Base-by-base conservation (phyloP, 2,113 vertebrate species). In the Nycticryphes semicollaris region DNA sequence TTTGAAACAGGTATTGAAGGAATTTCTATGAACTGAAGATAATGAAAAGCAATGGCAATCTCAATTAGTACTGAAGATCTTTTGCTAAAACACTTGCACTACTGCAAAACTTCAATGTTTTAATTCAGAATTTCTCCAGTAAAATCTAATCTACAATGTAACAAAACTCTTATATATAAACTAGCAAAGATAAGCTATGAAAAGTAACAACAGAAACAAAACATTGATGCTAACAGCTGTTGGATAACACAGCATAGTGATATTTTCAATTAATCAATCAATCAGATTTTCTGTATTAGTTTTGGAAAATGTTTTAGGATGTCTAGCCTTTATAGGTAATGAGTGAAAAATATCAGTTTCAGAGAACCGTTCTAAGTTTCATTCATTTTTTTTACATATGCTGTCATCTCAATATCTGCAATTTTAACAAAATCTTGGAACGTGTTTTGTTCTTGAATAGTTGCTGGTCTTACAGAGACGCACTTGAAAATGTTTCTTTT, bases 401-500 rank as follows among this genome's bases (percentile, higher is more conserved):
- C 93, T 84, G 97, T 98, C 99, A 99, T 99, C 96, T 98, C 98
- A 54, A 94, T 70, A 84, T 99, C 98, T 51, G 97, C 98, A 47
- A 89, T 98, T 95, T 93, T 98, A 89, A 99, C 98, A 68, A 99
- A 98, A 68, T 98, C 98, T 80, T 98, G 98, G 87, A 99, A 98
- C 31, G 98, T 98, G 75, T 98, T 98, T 96, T 99, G 98, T 97
- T 99, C 99, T 24, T 98, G 97, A 84, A 95, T 87, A 86, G 98
- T 98, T 56, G 98, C 98, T 2, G 99, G 97, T 93, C 99, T 98
- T 35, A 99, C 98, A 54, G 99, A 99, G 82, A 99, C 97, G 14
- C 99, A 99, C 88, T 97, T 98, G 88, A 99, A 98, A 93, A 98
- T 41, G 43, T 99, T 98, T 97, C 92, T 98, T 88, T 98, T 97